phyloP scores from a whole-genome alignment of 2,797 vertebrate species.

The Danio aesculapii region DNA sequence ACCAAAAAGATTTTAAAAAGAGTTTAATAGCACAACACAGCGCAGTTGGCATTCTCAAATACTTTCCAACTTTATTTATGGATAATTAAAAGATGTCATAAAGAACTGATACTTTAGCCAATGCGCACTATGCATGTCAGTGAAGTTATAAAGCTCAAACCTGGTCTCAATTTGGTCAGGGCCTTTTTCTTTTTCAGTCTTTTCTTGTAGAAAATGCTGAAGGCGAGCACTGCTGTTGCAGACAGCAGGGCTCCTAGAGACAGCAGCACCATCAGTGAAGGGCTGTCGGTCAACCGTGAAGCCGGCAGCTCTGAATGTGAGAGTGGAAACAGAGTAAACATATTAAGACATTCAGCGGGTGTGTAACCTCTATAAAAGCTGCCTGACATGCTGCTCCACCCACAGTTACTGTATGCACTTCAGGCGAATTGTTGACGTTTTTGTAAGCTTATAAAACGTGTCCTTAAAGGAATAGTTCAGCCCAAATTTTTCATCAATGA shows the following conservation, averaged over 20 bases:
- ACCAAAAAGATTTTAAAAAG: neutral
- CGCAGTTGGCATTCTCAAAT: neutral
- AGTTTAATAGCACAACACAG: neutral
- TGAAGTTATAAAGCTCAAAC: neutral
- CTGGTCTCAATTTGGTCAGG: constrained; percentile 43
- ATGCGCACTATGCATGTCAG: neutral
- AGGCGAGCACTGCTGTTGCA: constrained; percentile 44
- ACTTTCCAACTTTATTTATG: neutral
- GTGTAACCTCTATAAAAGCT: neutral
- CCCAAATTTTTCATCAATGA: too few species aligned
- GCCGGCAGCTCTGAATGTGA: constrained; percentile 51
- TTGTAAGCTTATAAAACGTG: neutral
- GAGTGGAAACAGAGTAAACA: neutral
- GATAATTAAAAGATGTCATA: neutral
- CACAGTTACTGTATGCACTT: neutral
- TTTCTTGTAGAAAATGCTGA: constrained; percentile 62
- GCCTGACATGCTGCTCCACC: neutral
- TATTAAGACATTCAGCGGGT: neutral
- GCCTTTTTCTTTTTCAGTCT: constrained; percentile 43
- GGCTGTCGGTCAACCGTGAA: neutral
- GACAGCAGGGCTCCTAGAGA: constrained; percentile 61
- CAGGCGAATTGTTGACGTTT: neutral
- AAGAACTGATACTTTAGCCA: neutral
- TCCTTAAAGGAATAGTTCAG: neutral
- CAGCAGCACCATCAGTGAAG: constrained; percentile 64